Percentiles rank a stretch among this genome's conserved stretches.
Evolutionary conservation across 2,888 invertebrate species (phyloP).

Genomic region (Panorpa germanica): DNA sequence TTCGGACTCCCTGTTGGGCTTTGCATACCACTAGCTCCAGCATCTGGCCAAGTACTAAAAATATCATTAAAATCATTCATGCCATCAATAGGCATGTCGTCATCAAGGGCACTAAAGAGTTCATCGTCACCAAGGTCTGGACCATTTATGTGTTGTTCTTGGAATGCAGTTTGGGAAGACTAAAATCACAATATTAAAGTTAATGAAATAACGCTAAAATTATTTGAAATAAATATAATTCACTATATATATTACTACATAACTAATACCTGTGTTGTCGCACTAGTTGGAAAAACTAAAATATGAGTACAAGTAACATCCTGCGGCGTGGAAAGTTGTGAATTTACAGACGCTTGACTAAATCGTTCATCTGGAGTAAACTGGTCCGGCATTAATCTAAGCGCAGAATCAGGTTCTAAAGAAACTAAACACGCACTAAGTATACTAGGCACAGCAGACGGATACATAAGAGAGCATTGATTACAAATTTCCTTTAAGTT

Average conservation of each 20-base stretch:
- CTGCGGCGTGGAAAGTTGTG: slow-evolving; percentile 82
- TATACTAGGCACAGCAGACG: slow-evolving; percentile 73
- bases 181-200: slow-evolving; percentile 17
- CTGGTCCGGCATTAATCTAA: slow-evolving; percentile 85
- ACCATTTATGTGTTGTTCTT: slow-evolving; percentile 44
- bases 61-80: slow-evolving; percentile 10
- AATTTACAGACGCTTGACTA: slow-evolving; percentile 71
- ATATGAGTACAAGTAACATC: slow-evolving; percentile 97
- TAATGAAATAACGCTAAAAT: slow-evolving; percentile 5
- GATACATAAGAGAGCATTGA: slow-evolving; percentile 69
- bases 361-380: slow-evolving; percentile 91
- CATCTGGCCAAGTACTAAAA: too few relatives aligned
- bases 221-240: neutral
- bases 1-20: slow-evolving; percentile 40
- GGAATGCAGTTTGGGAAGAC: slow-evolving; percentile 54
- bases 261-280: slow-evolving; percentile 61
- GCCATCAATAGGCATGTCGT: slow-evolving; percentile 27
- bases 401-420: slow-evolving; percentile 73
- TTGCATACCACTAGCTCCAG: slow-evolving; percentile 21
- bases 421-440: slow-evolving; percentile 96
- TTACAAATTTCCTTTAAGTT: slow-evolving; percentile 80
- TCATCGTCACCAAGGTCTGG: slow-evolving; percentile 47
- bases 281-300: slow-evolving; percentile 94
- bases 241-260: slow-evolving; percentile 1
- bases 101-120: slow-evolving; percentile 38